Percentiles rank a stretch among this genome's conserved stretches.
Conservation (phyloP, 2,797 vertebrate species). For the Rhinoraja longicauda region DNA sequence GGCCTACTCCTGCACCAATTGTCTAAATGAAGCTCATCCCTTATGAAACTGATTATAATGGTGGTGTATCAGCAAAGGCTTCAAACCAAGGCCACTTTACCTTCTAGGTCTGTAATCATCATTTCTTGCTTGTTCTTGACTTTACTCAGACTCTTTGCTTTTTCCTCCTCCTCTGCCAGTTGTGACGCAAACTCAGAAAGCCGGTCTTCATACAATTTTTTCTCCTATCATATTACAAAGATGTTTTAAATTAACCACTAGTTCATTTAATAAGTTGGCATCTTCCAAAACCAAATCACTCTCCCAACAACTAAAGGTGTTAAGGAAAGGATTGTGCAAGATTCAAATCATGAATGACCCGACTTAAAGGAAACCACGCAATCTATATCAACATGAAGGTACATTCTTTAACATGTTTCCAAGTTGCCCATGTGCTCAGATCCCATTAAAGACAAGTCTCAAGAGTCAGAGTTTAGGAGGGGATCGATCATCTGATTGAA, state of each 20-base stretch:
- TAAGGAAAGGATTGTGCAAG: not conserved
- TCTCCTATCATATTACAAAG: conserved; percentile 65
- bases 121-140: conserved; percentile 96
- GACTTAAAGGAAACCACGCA: no score
- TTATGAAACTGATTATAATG: no score
- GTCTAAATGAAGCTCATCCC: no score
- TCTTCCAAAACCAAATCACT: not conserved
- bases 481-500: no score
- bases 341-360: no score
- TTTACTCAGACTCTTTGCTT: conserved; percentile 91
- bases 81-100: conserved; percentile 51
- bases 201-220: conserved; percentile 87
- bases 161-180: conserved; percentile 93
- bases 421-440: not conserved
- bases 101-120: conserved; percentile 95
- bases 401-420: not conserved
- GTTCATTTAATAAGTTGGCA: not conserved
- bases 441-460: not conserved
- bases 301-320: not conserved
- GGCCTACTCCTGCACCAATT: no score
- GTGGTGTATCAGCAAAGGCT: not conserved
- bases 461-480: no score
- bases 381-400: not conserved
- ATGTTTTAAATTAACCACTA: not conserved
- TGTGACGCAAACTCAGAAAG: conserved; percentile 82